Evolutionary conservation across 64 coral and sea anemone species (phyloP).

Genomic region (Acropora tenuis): DNA sequence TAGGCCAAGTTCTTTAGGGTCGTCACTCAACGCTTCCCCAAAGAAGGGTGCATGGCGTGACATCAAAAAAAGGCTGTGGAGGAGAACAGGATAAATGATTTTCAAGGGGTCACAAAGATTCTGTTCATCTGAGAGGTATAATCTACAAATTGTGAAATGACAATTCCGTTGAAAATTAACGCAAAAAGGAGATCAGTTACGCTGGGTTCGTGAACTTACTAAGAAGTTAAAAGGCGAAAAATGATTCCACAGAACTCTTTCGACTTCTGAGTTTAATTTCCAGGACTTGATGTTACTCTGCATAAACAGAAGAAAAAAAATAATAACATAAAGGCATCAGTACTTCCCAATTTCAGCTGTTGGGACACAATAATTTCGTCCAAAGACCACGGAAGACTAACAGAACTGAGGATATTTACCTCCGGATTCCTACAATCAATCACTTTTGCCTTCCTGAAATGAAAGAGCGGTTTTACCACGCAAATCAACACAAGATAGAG

Average conservation of each 20-base stretch:
- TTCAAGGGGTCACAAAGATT: neutral
- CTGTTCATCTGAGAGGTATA: neutral
- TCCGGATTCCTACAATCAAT: constrained; percentile 96
- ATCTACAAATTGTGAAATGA: neutral
- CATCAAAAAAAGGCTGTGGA: no score
- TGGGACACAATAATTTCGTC: no score
- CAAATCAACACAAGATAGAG: neutral
- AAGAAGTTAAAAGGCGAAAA: constrained; percentile 96
- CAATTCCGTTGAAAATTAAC: neutral
- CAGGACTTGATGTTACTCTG: constrained; percentile 87
- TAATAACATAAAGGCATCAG: neutral
- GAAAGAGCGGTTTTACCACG: neutral
- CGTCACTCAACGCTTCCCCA: no score
- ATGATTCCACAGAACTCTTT: constrained; percentile 95
- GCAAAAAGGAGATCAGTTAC: neutral
- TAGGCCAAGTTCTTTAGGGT: no score
- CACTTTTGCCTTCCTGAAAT: constrained; percentile 87
- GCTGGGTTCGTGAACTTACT: constrained; percentile 41
- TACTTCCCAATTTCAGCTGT: neutral
- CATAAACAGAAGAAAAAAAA: neutral
- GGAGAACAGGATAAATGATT: neutral
- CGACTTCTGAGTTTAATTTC: constrained; percentile 94
- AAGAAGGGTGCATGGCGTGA: no score
- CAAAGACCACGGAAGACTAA: no score
- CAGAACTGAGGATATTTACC: constrained; percentile 38